Evolutionary conservation across 2,797 vertebrate species (phyloP), one percentile per base, ranked within the genome.

Genomic region (Stomatorhinus walkeri): DNA sequence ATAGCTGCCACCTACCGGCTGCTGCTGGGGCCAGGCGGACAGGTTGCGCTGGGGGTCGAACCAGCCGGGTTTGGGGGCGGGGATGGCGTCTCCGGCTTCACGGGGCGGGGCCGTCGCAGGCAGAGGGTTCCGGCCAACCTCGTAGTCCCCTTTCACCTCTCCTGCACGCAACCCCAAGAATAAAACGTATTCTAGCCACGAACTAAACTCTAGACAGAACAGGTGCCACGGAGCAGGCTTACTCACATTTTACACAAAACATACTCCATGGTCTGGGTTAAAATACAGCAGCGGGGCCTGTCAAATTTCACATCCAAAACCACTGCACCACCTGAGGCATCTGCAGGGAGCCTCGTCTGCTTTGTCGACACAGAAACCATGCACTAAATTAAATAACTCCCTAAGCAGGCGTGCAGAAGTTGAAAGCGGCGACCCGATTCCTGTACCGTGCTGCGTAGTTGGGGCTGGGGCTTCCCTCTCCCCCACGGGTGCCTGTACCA

Each of bases 21-120:
- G 98, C 95, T 97, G 98, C 4, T 98, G 97, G 87, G 97, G 98
- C 98, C 98, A 99, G 0, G 97, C 95, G 0, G 97, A 96, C 56
- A 99, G 96, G 0, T 97, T 97, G 89, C 97, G 97, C 81, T 98
- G 98, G 2, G 97, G 96, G 40, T 99, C 98, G 87, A 97, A 99
- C 98, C 98, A 99, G 0, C 94, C 96, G 0, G 97, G 96, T 91
- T 99, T 99, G 91, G 94, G 96, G 5, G 97, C 93, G 0, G 97
- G 95, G 9, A 97, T 95, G 90, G 95, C 94, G 59, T 99, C 98
- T 0, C 97, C 96, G 16, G 97, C 95, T 1, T 93, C 94, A 48
- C 95, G 95, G 3, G 97, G 93, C 28, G 97, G 97, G 46, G 95
- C 93, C 0, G 96, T 93, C 2, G 94, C 95, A 0, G 93, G 91